These are phyloP conservation scores for Agrochola lychnidis DNA, from an alignment of 2,888 invertebrate genomes.

Conservation along the genomic window DNA sequence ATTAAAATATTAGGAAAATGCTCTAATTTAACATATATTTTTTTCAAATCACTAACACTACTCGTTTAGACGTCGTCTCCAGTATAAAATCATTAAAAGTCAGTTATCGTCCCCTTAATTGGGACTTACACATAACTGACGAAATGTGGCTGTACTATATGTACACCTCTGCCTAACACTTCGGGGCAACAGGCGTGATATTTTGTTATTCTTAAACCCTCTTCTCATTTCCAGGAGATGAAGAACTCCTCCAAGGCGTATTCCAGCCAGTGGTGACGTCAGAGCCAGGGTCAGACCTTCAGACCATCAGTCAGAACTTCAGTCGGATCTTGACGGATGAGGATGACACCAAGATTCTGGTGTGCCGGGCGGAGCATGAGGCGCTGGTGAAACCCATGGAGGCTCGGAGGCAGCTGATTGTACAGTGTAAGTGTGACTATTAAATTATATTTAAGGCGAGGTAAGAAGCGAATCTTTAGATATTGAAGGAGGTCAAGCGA, in stretches of 20 bases:
- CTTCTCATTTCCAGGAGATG: conserved; percentile 88
- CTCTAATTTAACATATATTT: too few relatives aligned
- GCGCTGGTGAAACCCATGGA: conserved; percentile 86
- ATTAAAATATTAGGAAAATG: too few relatives aligned
- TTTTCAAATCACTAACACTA: too few relatives aligned
- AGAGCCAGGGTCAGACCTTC: conserved; percentile 89
- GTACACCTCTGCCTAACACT: neutral
- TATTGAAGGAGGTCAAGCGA: too few relatives aligned
- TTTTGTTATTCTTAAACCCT: neutral
- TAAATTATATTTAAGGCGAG: neutral
- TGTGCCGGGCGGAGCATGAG: conserved; percentile 93
- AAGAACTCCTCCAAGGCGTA: conserved; percentile 91
- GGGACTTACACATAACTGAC: neutral
- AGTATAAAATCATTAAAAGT: too few relatives aligned
- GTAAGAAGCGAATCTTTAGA: too few relatives aligned
- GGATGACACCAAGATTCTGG: conserved; percentile 92
- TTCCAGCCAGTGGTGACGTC: conserved; percentile 89
- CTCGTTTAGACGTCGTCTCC: too few relatives aligned
- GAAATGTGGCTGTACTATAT: too few relatives aligned
- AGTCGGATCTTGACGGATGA: conserved; percentile 91
- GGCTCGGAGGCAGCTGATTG: conserved; percentile 77
- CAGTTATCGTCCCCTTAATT: too few relatives aligned
- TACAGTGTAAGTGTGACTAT: conserved; percentile 80
- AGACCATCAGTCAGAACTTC: conserved; percentile 92
- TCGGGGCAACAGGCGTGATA: too few relatives aligned